phyloP scores from a whole-genome alignment of 2,113 vertebrate genomes.

The Tragulus kanchil region DNA sequence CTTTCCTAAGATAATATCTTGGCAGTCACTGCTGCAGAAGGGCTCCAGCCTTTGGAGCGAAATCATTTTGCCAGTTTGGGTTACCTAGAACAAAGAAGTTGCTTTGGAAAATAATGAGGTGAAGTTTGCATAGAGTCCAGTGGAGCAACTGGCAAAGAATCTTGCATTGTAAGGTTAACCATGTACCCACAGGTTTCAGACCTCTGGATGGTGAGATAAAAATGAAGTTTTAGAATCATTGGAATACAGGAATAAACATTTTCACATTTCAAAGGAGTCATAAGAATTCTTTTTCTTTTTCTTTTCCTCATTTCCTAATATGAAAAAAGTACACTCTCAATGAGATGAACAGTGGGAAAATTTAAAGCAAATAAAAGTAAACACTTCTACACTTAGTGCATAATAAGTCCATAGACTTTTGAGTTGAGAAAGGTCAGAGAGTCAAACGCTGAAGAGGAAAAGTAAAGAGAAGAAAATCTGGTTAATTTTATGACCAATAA shows the following conservation, averaged over 20 bases:
- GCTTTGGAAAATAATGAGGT: neutral
- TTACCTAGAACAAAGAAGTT: neutral
- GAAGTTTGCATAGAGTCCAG: neutral
- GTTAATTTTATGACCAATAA: conserved; percentile 81
- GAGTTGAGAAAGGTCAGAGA: conserved; percentile 66
- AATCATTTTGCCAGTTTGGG: neutral
- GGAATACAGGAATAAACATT: neutral
- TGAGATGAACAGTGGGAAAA: conserved; percentile 71
- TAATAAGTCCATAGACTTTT: conserved; percentile 68
- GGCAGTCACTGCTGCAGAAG: neutral
- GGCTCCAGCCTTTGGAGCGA: neutral
- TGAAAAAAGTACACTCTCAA: conserved; percentile 49
- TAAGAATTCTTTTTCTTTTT: neutral
- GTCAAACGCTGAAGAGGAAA: conserved; percentile 68
- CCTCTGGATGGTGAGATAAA: neutral
- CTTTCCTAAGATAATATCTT: neutral
- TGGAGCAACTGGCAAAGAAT: neutral
- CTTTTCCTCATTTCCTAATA: conserved; percentile 47
- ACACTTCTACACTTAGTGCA: conserved; percentile 58
- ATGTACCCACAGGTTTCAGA: neutral
- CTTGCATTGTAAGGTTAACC: neutral
- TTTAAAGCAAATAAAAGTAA: conserved; percentile 80
- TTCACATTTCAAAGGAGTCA: neutral
- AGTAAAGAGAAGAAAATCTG: conserved; percentile 72
- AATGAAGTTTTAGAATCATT: neutral